Evolutionary conservation across 2,888 invertebrate species (phyloP).

Genomic region (Aspidiotus rigidus): DNA sequence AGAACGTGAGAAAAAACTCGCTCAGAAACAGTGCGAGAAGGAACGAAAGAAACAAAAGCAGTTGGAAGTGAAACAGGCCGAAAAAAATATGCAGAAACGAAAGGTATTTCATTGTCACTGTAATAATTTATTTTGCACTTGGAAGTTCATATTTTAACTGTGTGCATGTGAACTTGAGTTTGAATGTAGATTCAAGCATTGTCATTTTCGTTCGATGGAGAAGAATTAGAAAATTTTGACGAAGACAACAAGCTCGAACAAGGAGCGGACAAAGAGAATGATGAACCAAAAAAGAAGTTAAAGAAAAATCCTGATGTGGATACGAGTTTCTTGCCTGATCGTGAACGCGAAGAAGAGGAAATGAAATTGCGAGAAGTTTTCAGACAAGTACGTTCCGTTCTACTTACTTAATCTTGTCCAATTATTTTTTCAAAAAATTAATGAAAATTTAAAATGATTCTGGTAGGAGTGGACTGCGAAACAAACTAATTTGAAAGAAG

Average conservation of each 20-base stretch:
- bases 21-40: slow-evolving; percentile 84
- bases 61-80: slow-evolving; percentile 81
- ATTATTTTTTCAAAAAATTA: not conserved
- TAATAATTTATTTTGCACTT: not conserved
- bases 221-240: slow-evolving; percentile 51
- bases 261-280: slow-evolving; percentile 39
- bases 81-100: slow-evolving; percentile 82
- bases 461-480: slow-evolving; percentile 83
- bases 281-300: slow-evolving; percentile 58
- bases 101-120: slow-evolving; percentile 50
- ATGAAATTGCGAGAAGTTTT: slow-evolving; percentile 78
- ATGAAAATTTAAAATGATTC: not conserved
- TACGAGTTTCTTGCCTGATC: slow-evolving; percentile 94
- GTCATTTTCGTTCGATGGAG: slow-evolving; percentile 78
- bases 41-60: slow-evolving; percentile 77
- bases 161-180: slow-evolving; percentile 29
- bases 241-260: slow-evolving; percentile 52
- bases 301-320: slow-evolving; percentile 97
- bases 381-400: slow-evolving; percentile 48
- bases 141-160: slow-evolving; percentile 6
- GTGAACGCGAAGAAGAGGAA: slow-evolving; percentile 93
- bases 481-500: slow-evolving; percentile 90
- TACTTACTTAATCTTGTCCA: not conserved
- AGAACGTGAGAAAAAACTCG: slow-evolving; percentile 86
- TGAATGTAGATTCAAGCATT: slow-evolving; percentile 71